Conservation (phyloP, 37 sponge, comb jelly and placozoan genomes). For the Oscarella lobularis region DNA sequence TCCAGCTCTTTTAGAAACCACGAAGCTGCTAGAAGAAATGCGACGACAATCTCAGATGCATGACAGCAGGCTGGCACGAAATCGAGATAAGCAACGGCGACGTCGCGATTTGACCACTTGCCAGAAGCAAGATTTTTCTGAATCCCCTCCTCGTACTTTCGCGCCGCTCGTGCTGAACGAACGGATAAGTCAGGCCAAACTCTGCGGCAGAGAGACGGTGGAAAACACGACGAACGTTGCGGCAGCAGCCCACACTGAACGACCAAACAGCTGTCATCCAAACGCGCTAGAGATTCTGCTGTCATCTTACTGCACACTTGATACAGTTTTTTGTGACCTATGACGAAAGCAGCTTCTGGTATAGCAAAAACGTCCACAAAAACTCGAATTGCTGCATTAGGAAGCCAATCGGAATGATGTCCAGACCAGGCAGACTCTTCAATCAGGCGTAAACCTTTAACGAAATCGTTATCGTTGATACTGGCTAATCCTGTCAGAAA, state of each 20-base stretch:
- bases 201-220: conserved; percentile 7
- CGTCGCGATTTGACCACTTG: conserved; percentile 15
- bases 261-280: background rate
- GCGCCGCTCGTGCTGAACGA: conserved; percentile 4
- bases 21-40: conserved; percentile 34
- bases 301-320: background rate
- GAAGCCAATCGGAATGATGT: background rate
- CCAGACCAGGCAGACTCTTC: background rate
- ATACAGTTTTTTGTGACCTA: background rate
- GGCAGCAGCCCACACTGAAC: background rate
- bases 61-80: conserved; percentile 25
- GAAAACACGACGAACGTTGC: conserved; percentile 2
- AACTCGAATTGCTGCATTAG: background rate
- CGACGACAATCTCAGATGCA: conserved; percentile 26
- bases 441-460: background rate
- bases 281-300: background rate
- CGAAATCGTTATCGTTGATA: background rate
- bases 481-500: background rate
- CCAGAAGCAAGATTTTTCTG: conserved; percentile 15
- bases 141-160: conserved; percentile 30
- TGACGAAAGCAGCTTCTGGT: background rate
- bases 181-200: conserved; percentile 29
- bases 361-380: background rate
- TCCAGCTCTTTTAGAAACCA: conserved; percentile 36
- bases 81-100: conserved; percentile 45